A percentile compares a stretch with the other conserved stretches of the same genome.
Evolutionary conservation across 1,140 invertebrate genomes (phyloP).

Genomic region (Neodiprion virginianus): DNA sequence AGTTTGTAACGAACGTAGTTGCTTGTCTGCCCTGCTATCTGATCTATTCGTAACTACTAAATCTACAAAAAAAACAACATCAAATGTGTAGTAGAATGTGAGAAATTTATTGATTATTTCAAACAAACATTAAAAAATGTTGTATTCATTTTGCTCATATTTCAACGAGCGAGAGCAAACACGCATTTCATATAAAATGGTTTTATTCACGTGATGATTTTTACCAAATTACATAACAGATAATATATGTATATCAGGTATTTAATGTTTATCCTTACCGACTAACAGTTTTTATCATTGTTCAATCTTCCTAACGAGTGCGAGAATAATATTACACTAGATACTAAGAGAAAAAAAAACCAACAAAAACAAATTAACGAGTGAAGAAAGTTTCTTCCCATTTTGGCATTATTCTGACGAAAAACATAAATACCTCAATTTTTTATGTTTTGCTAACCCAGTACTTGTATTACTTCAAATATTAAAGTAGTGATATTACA

Average conservation of each 20-base stretch:
- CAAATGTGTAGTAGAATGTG: too few species aligned
- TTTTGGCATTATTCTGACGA: constrained; percentile 6
- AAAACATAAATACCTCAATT: constrained; percentile 20
- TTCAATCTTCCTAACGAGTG: constrained; percentile 56
- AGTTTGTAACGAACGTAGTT: too few species aligned
- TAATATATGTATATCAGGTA: constrained; percentile 55
- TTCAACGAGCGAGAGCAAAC: too few species aligned
- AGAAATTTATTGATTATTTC: too few species aligned
- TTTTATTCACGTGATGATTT: constrained; percentile 47
- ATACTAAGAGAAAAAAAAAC: constrained; percentile 31
- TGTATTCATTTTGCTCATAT: too few species aligned
- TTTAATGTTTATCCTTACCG: constrained; percentile 48
- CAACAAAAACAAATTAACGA: constrained; percentile 26
- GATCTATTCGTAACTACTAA: too few species aligned
- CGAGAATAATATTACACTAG: constrained; percentile 41
- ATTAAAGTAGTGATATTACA: neutral
- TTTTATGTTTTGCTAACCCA: constrained; percentile 13
- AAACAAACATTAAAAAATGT: too few species aligned
- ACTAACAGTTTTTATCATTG: constrained; percentile 47
- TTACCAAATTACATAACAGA: constrained; percentile 52
- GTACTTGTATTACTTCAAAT: constrained; percentile 16
- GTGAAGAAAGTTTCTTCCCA: constrained; percentile 13
- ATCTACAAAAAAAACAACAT: too few species aligned
- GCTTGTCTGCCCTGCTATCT: too few species aligned
- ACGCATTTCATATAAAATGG: constrained; percentile 32